A percentile compares a stretch with the other conserved stretches of the same genome.
These are phyloP conservation scores for Scylla paramamosain DNA, from an alignment of 1,140 invertebrate species.

Conservation along the genomic window DNA sequence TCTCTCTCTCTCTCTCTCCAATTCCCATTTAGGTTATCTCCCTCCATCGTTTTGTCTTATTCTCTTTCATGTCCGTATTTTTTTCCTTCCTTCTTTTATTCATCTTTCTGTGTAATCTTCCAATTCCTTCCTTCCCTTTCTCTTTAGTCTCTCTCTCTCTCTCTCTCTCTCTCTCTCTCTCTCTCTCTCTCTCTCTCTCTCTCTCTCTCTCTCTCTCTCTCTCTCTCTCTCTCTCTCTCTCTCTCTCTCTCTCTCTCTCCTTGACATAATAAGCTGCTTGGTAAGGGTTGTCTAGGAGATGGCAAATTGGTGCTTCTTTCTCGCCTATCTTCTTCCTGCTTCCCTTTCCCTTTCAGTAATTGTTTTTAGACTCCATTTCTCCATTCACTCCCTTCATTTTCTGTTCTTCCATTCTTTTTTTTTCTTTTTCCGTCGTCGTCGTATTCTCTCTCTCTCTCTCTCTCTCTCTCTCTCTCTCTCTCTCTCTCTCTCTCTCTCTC, in stretches of 20 bases:
- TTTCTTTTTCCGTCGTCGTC: not conserved
- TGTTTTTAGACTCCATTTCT: not conserved
- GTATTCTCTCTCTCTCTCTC: not conserved
- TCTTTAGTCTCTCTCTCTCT: not conserved
- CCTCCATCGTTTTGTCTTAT: not conserved
- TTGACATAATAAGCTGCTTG: not conserved
- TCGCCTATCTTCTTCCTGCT: not conserved
- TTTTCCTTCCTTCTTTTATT: not conserved
- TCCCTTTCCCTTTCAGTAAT: no score
- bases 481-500: conserved; percentile 10
- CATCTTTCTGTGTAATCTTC: not conserved
- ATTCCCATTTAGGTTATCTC: not conserved
- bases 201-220: not conserved
- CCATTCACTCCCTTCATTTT: not conserved
- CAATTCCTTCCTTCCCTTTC: not conserved
- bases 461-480: not conserved
- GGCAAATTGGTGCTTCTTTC: no score
- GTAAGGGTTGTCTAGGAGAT: no score
- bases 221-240: not conserved
- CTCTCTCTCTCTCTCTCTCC: not conserved
- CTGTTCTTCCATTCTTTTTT: not conserved
- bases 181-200: not conserved
- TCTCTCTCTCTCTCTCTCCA: not conserved
- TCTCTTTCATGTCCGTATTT: not conserved
- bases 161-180: not conserved